Conservation (phyloP, 2,797 vertebrate genomes). For the Dallia pectoralis region DNA sequence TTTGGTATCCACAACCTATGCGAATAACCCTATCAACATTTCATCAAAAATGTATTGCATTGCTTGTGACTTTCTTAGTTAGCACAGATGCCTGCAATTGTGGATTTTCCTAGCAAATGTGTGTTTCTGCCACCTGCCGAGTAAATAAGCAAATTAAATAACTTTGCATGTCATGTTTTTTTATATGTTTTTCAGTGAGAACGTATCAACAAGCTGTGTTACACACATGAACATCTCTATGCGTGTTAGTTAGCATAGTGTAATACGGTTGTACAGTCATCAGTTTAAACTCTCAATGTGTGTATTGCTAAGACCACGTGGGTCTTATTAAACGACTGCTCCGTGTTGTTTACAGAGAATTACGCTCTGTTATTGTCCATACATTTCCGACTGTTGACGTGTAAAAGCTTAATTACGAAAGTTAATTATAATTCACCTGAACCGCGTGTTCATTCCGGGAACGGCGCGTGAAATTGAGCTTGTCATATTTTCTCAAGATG, state of each 20-base stretch:
- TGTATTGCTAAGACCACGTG: not conserved
- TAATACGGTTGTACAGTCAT: not conserved
- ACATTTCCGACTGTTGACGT: not conserved
- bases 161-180: too few species aligned
- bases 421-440: not conserved
- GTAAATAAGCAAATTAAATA: too few species aligned
- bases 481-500: slow-evolving; percentile 23
- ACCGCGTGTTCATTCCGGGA: not conserved
- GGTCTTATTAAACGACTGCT: not conserved
- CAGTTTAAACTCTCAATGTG: not conserved
- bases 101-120: too few species aligned
- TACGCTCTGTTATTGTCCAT: not conserved
- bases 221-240: not conserved
- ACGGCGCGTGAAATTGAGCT: slow-evolving; percentile 30
- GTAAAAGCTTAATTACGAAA: not conserved
- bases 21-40: too few species aligned
- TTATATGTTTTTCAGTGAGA: too few species aligned
- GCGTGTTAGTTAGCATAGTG: not conserved
- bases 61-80: too few species aligned
- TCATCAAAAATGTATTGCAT: too few species aligned
- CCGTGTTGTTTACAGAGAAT: not conserved
- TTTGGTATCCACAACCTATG: too few species aligned
- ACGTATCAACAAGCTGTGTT: too few species aligned
- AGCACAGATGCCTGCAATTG: too few species aligned
- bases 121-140: too few species aligned